phyloP scores from a whole-genome alignment of 2,888 invertebrate genomes.

The Liodrosophila aerea region DNA sequence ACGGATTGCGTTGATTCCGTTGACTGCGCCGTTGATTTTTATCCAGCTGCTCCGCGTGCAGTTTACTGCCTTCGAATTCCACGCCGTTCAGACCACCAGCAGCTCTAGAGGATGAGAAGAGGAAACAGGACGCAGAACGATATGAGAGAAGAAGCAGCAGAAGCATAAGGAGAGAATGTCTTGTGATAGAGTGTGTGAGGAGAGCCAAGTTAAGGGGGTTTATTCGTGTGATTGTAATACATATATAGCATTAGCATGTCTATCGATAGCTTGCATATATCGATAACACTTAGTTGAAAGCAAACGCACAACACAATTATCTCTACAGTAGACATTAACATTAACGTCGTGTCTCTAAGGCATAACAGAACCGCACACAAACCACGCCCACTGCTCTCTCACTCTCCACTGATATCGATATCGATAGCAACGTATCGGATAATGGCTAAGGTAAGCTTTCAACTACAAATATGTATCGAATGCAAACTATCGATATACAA shows the following conservation, averaged over 20 bases:
- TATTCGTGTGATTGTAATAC: too few species aligned
- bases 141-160: not conserved
- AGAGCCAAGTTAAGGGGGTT: too few species aligned
- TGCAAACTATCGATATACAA: too few species aligned
- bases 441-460: too few species aligned
- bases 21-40: slow-evolving; percentile 83
- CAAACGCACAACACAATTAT: too few species aligned
- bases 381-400: slow-evolving; percentile 8
- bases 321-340: slow-evolving; percentile 11
- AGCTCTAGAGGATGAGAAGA: slow-evolving; percentile 85
- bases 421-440: too few species aligned
- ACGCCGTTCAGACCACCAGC: slow-evolving; percentile 93
- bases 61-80: slow-evolving; percentile 91
- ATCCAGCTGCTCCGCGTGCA: slow-evolving; percentile 92
- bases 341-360: slow-evolving; percentile 12
- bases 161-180: not conserved
- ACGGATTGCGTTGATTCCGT: slow-evolving; percentile 82
- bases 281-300: slow-evolving; percentile 6
- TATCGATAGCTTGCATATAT: too few species aligned
- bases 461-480: too few species aligned
- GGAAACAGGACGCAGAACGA: not conserved
- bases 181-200: too few species aligned
- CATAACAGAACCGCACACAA: slow-evolving; percentile 32
- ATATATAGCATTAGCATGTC: too few species aligned
- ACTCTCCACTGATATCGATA: too few species aligned